These are phyloP conservation scores for Fragum sueziense DNA, from an alignment of 2,888 invertebrate species.

Conservation along the genomic window DNA sequence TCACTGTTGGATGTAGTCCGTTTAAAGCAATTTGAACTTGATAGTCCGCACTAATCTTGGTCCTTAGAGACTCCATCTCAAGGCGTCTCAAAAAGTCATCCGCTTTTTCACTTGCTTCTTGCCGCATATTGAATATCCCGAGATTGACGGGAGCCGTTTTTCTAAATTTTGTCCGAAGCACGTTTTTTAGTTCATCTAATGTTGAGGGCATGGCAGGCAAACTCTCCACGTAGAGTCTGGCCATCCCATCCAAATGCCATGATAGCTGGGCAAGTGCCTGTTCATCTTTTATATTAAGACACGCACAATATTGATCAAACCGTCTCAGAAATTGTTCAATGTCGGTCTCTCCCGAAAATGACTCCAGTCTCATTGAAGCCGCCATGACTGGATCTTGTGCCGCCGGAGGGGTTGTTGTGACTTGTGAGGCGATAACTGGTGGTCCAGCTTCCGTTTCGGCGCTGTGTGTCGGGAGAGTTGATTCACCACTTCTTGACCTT, in stretches of 20 bases:
- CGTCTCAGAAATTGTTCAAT: too few relatives aligned
- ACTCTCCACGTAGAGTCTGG: slow-evolving; percentile 14
- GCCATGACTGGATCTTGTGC: too few relatives aligned
- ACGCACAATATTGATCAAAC: too few relatives aligned
- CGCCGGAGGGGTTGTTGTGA: too few relatives aligned
- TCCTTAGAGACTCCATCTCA: not conserved
- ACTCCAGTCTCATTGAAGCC: too few relatives aligned
- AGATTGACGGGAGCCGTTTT: not conserved
- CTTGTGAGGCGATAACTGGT: too few relatives aligned
- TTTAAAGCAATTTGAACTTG: slow-evolving; percentile 19
- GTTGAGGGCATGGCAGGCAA: not conserved
- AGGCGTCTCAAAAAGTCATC: slow-evolving; percentile 3
- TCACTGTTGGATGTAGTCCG: slow-evolving; percentile 16
- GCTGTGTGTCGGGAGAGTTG: too few relatives aligned
- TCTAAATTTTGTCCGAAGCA: not conserved
- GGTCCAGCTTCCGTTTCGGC: too few relatives aligned
- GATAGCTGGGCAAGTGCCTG: too few relatives aligned
- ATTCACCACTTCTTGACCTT: too few relatives aligned
- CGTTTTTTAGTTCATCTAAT: slow-evolving; percentile 1
- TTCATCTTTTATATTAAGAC: too few relatives aligned
- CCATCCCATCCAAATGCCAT: slow-evolving; percentile 21
- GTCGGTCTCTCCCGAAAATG: too few relatives aligned
- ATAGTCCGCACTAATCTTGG: not conserved
- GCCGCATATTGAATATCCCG: slow-evolving; percentile 1
- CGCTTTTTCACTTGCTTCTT: not conserved